Base-by-base conservation (phyloP, 2,797 vertebrate species). In the Sandelia bainsii region DNA sequence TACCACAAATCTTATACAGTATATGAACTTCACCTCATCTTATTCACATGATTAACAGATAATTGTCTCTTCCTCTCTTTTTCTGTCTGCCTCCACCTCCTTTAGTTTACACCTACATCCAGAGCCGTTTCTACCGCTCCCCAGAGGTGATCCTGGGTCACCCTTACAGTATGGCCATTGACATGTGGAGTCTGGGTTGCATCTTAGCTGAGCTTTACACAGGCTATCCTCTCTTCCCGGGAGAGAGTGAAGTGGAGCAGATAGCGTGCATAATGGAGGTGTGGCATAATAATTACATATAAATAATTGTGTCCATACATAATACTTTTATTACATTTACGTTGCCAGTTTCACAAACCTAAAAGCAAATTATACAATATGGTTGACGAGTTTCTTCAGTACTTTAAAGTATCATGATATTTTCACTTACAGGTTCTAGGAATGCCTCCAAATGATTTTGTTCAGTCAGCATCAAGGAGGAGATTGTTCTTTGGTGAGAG, bases 191-290 rank as follows among this genome's bases (percentile, higher is more conserved):
- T 62, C 90, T 99, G 81, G 97, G 97, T 71, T 99, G 97, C 87
- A 98, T 98, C 87, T 92, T 96, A 74, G 96, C 95, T 0, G 97
- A 99, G 85, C 92, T 98, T 46, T 95, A 96, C 92, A 97, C 94
- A 0, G 97, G 97, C 54, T 96, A 92, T 75, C 97, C 97, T 0
- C 94, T 99, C 14, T 98, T 99, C 64, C 95, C 97, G 0, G 96
- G 97, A 53, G 97, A 98, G 90, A 96, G 97, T 3, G 97, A 98
- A 81, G 93, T 94, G 74, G 97, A 99, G 78, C 97, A 99, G 82
- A 95, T 98, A 29, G 96, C 96, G 40, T 98, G 97, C 88, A 96
- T 99, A 81, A 97, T 98, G 97, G 97, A 99, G 97, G 97, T 98
- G 87, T 67, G 34, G 40, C 20, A n/a, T 8, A 19, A 1, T 65